phyloP scores from a whole-genome alignment of 1,140 invertebrate genomes.

The Bombus waltoni region DNA sequence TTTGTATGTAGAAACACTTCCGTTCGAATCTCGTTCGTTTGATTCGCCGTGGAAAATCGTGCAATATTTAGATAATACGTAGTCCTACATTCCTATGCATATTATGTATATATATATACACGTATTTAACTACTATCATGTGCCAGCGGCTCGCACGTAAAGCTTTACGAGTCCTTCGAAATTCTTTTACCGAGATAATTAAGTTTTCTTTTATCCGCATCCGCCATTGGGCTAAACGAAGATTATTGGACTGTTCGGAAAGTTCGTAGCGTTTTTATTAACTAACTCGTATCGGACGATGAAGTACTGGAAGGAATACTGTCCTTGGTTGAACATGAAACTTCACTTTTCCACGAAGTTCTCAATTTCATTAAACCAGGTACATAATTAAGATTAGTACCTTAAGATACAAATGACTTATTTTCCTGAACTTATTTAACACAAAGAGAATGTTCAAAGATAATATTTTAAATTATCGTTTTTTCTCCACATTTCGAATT shows the following conservation, averaged over 20 bases:
- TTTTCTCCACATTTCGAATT: no score
- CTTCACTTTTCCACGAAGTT: no score
- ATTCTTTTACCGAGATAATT: not conserved
- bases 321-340: no score
- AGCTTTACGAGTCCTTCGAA: constrained; percentile 44
- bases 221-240: not conserved
- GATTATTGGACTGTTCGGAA: not conserved
- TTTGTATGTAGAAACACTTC: constrained; percentile 72
- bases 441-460: not conserved
- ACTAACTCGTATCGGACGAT: no score
- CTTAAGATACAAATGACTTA: no score
- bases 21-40: constrained; percentile 60
- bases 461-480: not conserved
- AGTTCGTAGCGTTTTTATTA: not conserved
- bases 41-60: constrained; percentile 63
- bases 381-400: not conserved
- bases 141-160: constrained; percentile 51
- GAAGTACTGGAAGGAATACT: no score
- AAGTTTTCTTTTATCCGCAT: not conserved
- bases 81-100: constrained; percentile 45
- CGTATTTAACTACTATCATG: constrained; percentile 38
- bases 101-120: constrained; percentile 44
- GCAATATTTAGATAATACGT: constrained; percentile 65
- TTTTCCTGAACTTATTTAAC: no score
- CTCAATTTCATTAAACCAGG: not conserved